Conservation (phyloP, 2,797 vertebrate species). For the Mormyrops boulengeri region DNA sequence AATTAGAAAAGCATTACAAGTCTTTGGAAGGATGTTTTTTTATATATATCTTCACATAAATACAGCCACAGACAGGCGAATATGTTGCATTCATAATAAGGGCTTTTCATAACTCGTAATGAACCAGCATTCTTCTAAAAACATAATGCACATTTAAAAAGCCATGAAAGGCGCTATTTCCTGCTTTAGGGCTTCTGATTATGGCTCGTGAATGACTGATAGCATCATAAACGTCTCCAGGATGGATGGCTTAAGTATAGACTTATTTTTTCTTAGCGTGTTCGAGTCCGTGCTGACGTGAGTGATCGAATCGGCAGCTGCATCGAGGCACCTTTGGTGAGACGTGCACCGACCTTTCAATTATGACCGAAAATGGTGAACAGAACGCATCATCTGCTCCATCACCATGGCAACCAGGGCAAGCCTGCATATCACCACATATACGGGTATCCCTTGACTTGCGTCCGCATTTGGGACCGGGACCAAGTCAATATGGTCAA, state of each 20-base stretch:
- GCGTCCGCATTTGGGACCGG: neutral
- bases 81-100: neutral
- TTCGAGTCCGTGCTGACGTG: neutral
- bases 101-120: neutral
- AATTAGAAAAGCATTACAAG: neutral
- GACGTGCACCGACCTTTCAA: constrained; percentile 15
- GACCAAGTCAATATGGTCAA: neutral
- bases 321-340: neutral
- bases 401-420: neutral
- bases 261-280: neutral
- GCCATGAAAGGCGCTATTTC: neutral
- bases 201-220: neutral
- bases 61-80: neutral
- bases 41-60: neutral
- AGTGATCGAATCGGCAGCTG: neutral
- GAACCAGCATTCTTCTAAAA: neutral
- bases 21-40: neutral
- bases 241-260: constrained; percentile 10
- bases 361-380: neutral
- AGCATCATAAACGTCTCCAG: neutral
- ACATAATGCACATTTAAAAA: neutral
- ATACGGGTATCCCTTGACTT: neutral
- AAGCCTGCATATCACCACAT: neutral
- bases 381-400: neutral
- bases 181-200: neutral